A percentile compares a stretch with the other conserved stretches of the same genome.
These are phyloP conservation scores for Leptinotarsa tumamoca DNA, from an alignment of 2,888 invertebrate species.

Conservation along the genomic window DNA sequence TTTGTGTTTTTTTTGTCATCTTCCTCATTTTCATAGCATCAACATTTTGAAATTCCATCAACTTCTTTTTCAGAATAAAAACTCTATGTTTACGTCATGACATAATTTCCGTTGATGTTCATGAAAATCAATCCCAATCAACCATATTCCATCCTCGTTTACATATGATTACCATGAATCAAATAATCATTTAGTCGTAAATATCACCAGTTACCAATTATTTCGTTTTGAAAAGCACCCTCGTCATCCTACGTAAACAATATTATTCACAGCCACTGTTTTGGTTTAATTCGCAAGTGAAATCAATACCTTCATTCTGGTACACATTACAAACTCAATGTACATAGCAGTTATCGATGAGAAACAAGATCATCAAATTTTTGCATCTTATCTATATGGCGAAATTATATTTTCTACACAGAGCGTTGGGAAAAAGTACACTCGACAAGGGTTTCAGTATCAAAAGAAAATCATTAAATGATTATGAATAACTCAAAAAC, in stretches of 20 bases:
- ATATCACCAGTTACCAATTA: conserved; percentile 12
- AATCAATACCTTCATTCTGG: conserved; percentile 10
- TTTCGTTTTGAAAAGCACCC: conserved; percentile 15
- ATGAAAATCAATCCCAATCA: neutral
- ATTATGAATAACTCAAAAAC: too few species aligned
- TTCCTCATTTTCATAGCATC: too few species aligned
- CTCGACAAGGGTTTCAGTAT: too few species aligned
- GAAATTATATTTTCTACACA: too few species aligned
- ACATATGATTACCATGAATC: conserved; percentile 11
- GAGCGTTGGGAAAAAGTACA: too few species aligned
- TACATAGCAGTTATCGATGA: neutral
- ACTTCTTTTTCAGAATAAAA: too few species aligned
- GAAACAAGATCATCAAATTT: neutral
- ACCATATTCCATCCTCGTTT: neutral
- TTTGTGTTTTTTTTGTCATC: too few species aligned
- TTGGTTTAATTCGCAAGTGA: conserved; percentile 5
- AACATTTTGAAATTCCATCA: too few species aligned
- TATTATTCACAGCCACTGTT: conserved; percentile 6
- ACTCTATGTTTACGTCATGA: neutral
- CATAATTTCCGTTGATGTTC: neutral
- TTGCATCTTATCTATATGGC: too few species aligned
- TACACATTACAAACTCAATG: neutral
- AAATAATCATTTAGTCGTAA: neutral
- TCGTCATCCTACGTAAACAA: conserved; percentile 14
- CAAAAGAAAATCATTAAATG: too few species aligned